Evolutionary conservation across 2,888 invertebrate species (phyloP).

Genomic region (Seira ritae): DNA sequence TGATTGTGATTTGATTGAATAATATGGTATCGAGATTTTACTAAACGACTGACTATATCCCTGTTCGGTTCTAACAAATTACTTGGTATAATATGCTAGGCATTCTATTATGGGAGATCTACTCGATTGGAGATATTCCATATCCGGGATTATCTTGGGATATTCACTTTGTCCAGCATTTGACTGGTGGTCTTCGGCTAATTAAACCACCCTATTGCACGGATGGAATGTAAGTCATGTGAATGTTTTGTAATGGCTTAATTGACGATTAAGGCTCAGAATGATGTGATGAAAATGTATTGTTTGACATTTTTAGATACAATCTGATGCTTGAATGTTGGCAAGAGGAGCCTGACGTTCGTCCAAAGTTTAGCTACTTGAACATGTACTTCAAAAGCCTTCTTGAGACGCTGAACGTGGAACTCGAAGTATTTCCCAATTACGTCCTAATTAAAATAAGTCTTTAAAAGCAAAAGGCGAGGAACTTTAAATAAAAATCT

Average conservation of each 20-base stretch:
- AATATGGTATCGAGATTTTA: not conserved
- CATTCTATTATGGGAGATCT: constrained; percentile 63
- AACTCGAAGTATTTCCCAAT: constrained; percentile 62
- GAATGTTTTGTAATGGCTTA: constrained; percentile 1
- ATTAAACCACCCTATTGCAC: constrained; percentile 47
- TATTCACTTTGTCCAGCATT: constrained; percentile 55
- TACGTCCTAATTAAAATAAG: too few relatives aligned
- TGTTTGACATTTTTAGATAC: constrained; percentile 42
- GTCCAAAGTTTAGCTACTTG: constrained; percentile 52
- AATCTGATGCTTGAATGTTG: constrained; percentile 63
- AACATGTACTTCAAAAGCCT: constrained; percentile 45
- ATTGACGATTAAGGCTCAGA: not conserved
- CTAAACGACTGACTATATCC: too few relatives aligned
- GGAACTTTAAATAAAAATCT: too few relatives aligned
- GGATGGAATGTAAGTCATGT: constrained; percentile 39
- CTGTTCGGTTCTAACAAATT: too few relatives aligned
- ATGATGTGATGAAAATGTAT: not conserved
- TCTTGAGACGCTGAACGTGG: constrained; percentile 40
- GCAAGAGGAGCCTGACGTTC: constrained; percentile 37
- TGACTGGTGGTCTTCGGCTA: constrained; percentile 54
- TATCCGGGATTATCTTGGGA: constrained; percentile 63
- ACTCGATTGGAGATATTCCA: constrained; percentile 58
- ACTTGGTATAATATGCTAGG: too few relatives aligned
- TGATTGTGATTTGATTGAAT: too few relatives aligned
- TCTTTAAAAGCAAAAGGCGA: too few relatives aligned